Base-by-base conservation (phyloP, 2,113 vertebrate genomes). In the Ranitomeya imitator region DNA sequence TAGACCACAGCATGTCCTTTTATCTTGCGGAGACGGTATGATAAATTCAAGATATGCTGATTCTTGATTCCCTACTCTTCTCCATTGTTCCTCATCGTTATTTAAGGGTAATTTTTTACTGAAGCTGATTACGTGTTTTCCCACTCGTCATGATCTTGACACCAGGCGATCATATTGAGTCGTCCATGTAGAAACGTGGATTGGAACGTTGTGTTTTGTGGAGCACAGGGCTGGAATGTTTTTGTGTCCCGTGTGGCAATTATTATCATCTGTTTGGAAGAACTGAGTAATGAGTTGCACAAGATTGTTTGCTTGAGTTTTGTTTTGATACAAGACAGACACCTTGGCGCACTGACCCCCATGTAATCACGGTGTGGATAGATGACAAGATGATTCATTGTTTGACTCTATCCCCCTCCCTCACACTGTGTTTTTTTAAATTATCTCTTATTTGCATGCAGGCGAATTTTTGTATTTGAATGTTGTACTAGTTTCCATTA, bases 251-350 rank as follows among this genome's bases (percentile, higher is more conserved):
- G 8, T 83, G 67, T 12, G 81, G 67, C 19, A 85, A 51, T 12
- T 4, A 74, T 61, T 63, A 59, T 63, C 18, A 10, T 54, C 31
- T 55, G 74, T 52, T 67, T 60, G n/a, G 52, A 65, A 23, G 54
- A 74, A 73, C 57, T 83, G 65, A 76, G 79, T 63, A 74, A 88
- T n/a, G 0, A 19, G 10, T 88, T 82, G 79, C 79, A 60, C 67
- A 74, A 76, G 79, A 19, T 85, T 61, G 55, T 86, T 60, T 60
- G n/a, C 21, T 73, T 61, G 7, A 73, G 26, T 54, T 37, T 52
- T 55, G 55, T 80, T 59, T 69, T 87, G 63, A 87, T 57, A 80
- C 1, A 69, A 87, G n/a, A 67, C 85, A 80, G 85, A 87, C 23
- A 55, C 31, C 76, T 55, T 87, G 77, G 86, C 78, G 2, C 57